A percentile compares a stretch with the other conserved stretches of the same genome.
Conservation (phyloP, 64 coral and sea anemone genomes). For the Montipora sp. region DNA sequence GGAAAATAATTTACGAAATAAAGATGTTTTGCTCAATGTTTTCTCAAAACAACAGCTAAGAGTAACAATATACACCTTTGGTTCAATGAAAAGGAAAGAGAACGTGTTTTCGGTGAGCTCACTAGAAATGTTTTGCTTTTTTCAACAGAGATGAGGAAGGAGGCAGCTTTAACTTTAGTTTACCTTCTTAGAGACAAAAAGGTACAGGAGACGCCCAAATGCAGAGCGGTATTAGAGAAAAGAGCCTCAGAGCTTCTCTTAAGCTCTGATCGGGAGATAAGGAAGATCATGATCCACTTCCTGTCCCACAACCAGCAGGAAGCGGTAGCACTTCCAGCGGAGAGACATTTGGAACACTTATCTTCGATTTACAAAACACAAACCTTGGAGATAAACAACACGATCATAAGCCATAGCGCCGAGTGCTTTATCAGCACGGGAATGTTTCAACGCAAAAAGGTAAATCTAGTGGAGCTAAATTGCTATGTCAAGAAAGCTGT, state of each 20-base stretch:
- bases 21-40: too few species aligned
- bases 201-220: neutral
- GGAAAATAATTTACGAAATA: too few species aligned
- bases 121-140: neutral
- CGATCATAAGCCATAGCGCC: neutral
- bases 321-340: neutral
- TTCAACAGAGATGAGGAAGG: neutral
- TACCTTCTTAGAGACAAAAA: constrained; percentile 3
- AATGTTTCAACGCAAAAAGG: constrained; percentile 5
- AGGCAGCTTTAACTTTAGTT: neutral
- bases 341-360: neutral
- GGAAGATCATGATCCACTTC: neutral
- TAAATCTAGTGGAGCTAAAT: neutral
- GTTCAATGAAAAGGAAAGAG: too few species aligned
- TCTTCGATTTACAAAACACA: neutral
- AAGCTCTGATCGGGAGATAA: neutral
- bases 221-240: neutral
- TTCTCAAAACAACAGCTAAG: too few species aligned
- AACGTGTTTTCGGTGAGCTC: too few species aligned
- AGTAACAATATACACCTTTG: too few species aligned
- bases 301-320: neutral
- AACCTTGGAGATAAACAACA: neutral
- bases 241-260: neutral
- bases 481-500: too few species aligned
- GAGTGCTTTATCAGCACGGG: neutral